Conservation (phyloP, 2,113 vertebrate genomes). For the Calonectris borealis region DNA sequence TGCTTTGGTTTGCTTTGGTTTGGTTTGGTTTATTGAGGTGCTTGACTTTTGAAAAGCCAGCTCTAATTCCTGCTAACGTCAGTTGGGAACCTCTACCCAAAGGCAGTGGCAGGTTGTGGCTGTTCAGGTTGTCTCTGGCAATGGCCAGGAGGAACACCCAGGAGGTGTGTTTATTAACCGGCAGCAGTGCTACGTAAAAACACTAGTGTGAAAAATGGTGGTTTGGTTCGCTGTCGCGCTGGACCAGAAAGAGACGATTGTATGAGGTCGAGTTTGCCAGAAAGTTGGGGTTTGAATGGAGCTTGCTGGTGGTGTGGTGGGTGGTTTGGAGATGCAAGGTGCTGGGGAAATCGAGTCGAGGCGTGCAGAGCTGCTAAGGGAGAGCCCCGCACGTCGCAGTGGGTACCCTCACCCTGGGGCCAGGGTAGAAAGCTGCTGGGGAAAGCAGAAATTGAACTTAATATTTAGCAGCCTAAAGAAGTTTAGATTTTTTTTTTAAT, state of each 20-base stretch:
- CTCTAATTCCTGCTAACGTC: not conserved
- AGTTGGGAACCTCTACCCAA: not conserved
- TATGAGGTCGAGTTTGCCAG: not conserved
- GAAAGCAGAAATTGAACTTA: not conserved
- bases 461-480: not conserved
- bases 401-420: too few species aligned
- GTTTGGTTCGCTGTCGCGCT: rapidly evolving
- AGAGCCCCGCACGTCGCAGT: not conserved
- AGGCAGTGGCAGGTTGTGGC: not conserved
- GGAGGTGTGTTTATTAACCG: not conserved
- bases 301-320: not conserved
- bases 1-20: not conserved
- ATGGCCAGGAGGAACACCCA: not conserved
- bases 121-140: not conserved
- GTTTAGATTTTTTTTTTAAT: not conserved
- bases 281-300: not conserved
- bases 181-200: not conserved
- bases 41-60: not conserved
- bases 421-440: not conserved
- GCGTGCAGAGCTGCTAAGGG: not conserved
- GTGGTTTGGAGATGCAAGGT: not conserved
- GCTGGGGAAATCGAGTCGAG: not conserved
- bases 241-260: not conserved
- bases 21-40: not conserved
- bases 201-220: not conserved